These are phyloP conservation scores for Mesorhabditis spiculigera DNA, from an alignment of 2,888 invertebrate species.

Conservation along the genomic window DNA sequence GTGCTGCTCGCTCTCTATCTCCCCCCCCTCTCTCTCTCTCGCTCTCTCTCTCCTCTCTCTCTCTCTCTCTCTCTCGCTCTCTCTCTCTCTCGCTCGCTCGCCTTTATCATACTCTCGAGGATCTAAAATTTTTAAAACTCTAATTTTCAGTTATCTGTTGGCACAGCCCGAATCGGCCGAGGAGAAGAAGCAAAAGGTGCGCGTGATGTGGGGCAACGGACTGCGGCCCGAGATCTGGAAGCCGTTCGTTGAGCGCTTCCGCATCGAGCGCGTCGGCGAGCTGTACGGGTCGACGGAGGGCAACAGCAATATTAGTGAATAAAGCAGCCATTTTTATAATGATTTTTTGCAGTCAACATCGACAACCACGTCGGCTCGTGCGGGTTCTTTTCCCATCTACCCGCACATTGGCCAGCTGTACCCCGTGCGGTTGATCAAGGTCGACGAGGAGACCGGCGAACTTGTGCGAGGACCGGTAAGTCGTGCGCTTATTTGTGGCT, in stretches of 20 bases:
- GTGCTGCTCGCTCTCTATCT: neutral
- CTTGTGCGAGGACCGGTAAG: slow-evolving; percentile 72
- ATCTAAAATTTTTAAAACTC: neutral
- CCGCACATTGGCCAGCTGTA: slow-evolving; percentile 81
- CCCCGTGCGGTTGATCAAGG: slow-evolving; percentile 87
- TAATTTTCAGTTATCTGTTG: slow-evolving; percentile 60
- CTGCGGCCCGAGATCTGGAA: slow-evolving; percentile 88
- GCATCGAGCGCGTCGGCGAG: slow-evolving; percentile 79
- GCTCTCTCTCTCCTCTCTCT: neutral
- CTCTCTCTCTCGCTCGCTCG: neutral
- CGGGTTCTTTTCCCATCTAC: slow-evolving; percentile 77
- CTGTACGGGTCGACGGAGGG: slow-evolving; percentile 97
- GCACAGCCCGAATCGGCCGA: slow-evolving; percentile 61
- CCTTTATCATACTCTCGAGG: neutral
- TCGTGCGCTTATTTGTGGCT: slow-evolving; percentile 3
- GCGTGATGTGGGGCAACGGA: slow-evolving; percentile 87
- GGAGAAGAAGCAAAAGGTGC: slow-evolving; percentile 63
- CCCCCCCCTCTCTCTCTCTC: neutral
- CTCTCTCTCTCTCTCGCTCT: neutral
- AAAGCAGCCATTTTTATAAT: no score
- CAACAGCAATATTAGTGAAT: slow-evolving; percentile 79
- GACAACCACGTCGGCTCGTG: slow-evolving; percentile 83
- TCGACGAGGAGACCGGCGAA: slow-evolving; percentile 82
- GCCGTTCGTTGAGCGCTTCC: slow-evolving; percentile 81
- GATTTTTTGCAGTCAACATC: slow-evolving; percentile 70